Evolutionary conservation across 2,797 vertebrate genomes (phyloP).

Genomic region (Melanotaenia maccullochi): DNA sequence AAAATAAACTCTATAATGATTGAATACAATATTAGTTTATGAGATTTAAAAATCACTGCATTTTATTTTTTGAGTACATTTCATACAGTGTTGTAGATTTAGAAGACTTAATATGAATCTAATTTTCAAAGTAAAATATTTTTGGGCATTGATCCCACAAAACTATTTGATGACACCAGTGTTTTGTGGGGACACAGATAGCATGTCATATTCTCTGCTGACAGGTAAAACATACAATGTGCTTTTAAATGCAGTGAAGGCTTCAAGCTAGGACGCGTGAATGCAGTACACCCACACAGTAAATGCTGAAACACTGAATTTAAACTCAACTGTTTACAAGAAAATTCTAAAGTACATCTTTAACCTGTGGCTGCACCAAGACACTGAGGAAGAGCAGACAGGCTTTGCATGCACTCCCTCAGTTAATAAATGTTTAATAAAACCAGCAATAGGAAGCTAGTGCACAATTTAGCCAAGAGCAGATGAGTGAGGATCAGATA

Average conservation of each 20-base stretch:
- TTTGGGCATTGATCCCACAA: too few species aligned
- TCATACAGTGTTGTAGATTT: too few species aligned
- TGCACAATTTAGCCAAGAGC: conserved; percentile 26
- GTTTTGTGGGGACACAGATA: neutral
- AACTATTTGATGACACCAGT: neutral
- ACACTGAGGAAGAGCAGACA: neutral
- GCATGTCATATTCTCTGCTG: neutral
- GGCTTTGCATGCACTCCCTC: conserved; percentile 18
- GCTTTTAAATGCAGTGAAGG: neutral
- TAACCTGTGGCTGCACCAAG: conserved; percentile 9
- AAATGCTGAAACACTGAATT: conserved; percentile 2
- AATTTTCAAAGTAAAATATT: neutral
- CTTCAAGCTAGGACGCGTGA: neutral
- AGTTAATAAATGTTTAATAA: conserved; percentile 33
- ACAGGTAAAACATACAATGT: neutral
- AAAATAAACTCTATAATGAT: too few species aligned
- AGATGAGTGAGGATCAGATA: conserved; percentile 38
- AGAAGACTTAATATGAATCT: too few species aligned
- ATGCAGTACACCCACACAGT: neutral
- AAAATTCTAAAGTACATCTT: conserved; percentile 2
- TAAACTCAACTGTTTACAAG: conserved; percentile 1
- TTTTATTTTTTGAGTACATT: too few species aligned
- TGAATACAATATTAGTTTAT: too few species aligned
- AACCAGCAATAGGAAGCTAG: conserved; percentile 14
- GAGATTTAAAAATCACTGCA: too few species aligned